Evolutionary conservation across 2,113 vertebrate species (phyloP).

Genomic region (Sinosuthora webbiana): DNA sequence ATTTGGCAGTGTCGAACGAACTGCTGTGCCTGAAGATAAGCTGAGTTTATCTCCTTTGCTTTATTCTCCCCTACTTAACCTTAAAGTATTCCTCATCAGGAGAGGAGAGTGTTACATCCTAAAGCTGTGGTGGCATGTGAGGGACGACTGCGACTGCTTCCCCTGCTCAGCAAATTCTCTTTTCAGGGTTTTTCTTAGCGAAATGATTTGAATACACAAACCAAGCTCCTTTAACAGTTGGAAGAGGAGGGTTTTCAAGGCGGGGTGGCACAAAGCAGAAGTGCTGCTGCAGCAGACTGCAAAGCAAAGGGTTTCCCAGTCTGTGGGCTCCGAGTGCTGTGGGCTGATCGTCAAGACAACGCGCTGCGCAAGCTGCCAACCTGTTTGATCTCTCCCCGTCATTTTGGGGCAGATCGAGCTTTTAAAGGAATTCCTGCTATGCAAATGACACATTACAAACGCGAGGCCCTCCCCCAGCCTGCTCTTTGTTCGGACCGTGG

Average conservation of each 20-base stretch:
- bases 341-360: background rate
- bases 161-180: background rate
- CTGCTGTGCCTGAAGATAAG: slow-evolving; percentile 37
- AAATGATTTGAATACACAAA: background rate
- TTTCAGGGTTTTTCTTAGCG: background rate
- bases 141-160: accelerated
- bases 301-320: background rate
- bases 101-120: background rate
- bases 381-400: background rate
- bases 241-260: background rate
- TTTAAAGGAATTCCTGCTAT: background rate
- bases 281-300: background rate
- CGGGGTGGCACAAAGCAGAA: background rate
- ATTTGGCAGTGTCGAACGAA: background rate
- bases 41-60: slow-evolving; percentile 37
- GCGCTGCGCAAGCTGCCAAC: background rate
- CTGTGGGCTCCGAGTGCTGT: background rate
- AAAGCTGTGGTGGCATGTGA: background rate
- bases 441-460: accelerated
- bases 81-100: background rate
- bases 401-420: background rate
- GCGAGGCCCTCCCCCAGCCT: background rate
- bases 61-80: slow-evolving; percentile 26
- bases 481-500: background rate
- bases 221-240: background rate